Percentiles rank a stretch among this genome's conserved stretches.
Evolutionary conservation across 2,888 invertebrate genomes (phyloP).

Genomic region (Drosophila koepferae): DNA sequence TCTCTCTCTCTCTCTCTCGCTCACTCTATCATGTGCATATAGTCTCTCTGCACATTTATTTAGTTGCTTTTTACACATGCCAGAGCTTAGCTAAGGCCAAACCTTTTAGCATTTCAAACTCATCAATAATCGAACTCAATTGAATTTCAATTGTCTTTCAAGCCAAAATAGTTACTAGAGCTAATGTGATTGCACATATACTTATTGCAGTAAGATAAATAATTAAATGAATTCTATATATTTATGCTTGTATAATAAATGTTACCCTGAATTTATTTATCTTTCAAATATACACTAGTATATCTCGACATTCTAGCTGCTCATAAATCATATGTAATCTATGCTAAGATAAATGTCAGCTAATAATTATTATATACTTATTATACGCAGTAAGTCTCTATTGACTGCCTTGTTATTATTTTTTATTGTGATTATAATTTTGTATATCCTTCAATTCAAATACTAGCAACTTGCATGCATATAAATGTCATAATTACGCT

Average conservation of each 20-base stretch:
- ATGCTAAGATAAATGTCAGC: too few species aligned
- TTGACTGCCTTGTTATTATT: not conserved
- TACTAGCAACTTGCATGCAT: not conserved
- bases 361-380: too few species aligned
- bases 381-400: not conserved
- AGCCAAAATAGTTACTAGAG: too few species aligned
- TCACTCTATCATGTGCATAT: not conserved
- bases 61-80: slow-evolving; percentile 15
- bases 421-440: not conserved
- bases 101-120: not conserved
- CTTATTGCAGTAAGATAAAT: too few species aligned
- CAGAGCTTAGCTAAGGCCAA: slow-evolving; percentile 2
- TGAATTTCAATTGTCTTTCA: not conserved
- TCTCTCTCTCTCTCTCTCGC: not conserved
- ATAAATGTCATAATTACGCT: not conserved
- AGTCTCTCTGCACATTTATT: not conserved
- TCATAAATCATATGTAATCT: too few species aligned
- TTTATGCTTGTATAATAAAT: too few species aligned
- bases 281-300: too few species aligned
- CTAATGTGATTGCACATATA: too few species aligned
- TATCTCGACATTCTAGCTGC: too few species aligned
- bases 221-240: too few species aligned
- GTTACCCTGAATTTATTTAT: too few species aligned
- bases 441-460: not conserved
- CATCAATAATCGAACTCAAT: not conserved